These are phyloP conservation scores for Scaptomyza caliginosa DNA, from an alignment of 2,888 invertebrate species.

Conservation along the genomic window DNA sequence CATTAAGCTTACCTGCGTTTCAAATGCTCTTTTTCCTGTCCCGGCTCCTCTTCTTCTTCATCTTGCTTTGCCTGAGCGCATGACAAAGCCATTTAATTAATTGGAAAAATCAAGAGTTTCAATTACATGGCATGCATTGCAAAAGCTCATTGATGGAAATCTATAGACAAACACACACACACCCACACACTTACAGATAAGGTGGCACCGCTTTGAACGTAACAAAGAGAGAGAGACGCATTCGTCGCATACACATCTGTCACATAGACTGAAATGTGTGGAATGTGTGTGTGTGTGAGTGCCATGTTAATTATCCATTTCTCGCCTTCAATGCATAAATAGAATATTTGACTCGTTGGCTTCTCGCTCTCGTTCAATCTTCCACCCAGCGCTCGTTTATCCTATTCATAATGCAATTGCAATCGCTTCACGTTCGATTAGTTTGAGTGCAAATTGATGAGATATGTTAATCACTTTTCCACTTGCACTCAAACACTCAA, in stretches of 20 bases:
- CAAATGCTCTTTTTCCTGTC: background rate
- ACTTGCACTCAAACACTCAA: conserved; percentile 19
- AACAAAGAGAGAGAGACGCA: background rate
- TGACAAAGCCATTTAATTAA: conserved; percentile 68
- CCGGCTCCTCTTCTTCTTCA: conserved; percentile 1
- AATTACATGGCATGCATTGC: conserved; percentile 62
- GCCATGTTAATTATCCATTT: background rate
- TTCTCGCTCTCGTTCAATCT: background rate
- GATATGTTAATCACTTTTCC: conserved; percentile 43
- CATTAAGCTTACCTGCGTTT: conserved; percentile 1
- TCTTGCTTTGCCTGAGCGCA: conserved; percentile 23
- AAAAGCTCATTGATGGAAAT: conserved; percentile 47
- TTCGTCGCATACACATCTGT: conserved; percentile 7
- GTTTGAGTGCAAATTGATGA: conserved; percentile 27
- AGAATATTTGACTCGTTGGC: conserved; percentile 5
- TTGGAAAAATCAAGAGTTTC: conserved; percentile 67
- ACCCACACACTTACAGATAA: background rate
- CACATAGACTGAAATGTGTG: background rate
- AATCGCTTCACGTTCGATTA: conserved; percentile 35
- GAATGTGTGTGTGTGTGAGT: background rate
- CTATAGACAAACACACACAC: conserved; percentile 19
- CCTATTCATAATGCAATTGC: background rate
- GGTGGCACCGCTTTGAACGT: background rate
- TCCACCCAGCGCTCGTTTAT: background rate
- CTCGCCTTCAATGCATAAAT: conserved; percentile 10